phyloP scores from a whole-genome alignment of 2,113 vertebrate species.

The Neogale vison region DNA sequence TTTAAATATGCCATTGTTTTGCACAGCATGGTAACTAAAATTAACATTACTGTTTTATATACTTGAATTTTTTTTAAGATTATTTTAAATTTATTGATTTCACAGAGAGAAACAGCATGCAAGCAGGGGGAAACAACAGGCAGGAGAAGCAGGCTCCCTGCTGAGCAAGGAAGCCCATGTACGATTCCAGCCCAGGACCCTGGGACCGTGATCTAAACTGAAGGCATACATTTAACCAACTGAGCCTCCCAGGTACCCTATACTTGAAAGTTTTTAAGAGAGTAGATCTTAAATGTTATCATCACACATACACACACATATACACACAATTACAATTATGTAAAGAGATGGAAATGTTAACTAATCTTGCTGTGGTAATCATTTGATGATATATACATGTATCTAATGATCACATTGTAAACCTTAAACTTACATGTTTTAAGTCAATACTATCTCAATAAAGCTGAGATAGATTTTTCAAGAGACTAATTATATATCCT shows the following conservation, averaged over 20 bases:
- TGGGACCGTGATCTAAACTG: no score
- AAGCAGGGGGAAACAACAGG: no score
- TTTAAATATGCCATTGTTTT: background rate
- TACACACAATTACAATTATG: background rate
- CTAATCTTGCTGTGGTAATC: background rate
- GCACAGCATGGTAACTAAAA: background rate
- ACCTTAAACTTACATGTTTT: background rate
- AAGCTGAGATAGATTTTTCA: background rate
- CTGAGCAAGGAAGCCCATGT: no score
- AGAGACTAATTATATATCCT: background rate
- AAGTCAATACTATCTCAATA: background rate
- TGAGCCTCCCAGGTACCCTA: no score
- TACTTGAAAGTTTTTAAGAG: background rate
- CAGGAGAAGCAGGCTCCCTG: no score
- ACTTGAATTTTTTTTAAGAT: background rate
- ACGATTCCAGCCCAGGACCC: no score
- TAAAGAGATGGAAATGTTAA: background rate
- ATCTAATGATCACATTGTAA: background rate
- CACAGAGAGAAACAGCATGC: no score
- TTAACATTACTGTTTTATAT: background rate
- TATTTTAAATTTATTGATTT: no score
- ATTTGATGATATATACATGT: background rate
- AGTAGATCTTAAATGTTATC: background rate
- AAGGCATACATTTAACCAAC: no score
- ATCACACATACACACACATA: background rate